These are phyloP conservation scores for Hirtodrosophila cameraria DNA, from an alignment of 2,888 invertebrate species.

Conservation along the genomic window DNA sequence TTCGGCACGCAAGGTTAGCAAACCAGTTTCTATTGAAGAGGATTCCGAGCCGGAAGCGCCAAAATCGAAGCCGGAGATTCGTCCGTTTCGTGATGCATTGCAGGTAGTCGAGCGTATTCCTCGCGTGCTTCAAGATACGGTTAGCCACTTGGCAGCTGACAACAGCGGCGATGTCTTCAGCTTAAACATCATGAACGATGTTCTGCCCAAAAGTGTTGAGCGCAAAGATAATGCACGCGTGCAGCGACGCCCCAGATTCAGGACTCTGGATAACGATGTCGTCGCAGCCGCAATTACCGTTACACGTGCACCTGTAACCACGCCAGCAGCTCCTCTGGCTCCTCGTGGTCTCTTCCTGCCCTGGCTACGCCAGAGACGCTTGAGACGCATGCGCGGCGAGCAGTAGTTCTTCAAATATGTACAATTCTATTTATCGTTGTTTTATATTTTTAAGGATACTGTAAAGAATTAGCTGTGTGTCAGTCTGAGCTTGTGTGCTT, in stretches of 20 bases:
- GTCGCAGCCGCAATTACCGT: conserved; percentile 5
- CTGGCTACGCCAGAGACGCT: conserved; percentile 62
- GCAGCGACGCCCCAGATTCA: conserved; percentile 22
- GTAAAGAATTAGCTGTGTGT: conserved; percentile 3
- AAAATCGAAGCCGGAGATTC: conserved; percentile 47
- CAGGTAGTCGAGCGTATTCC: conserved; percentile 69
- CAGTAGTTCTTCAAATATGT: background rate
- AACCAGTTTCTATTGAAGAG: conserved; percentile 27
- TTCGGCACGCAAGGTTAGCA: conserved; percentile 3
- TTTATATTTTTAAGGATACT: conserved; percentile 50
- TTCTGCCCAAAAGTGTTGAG: conserved; percentile 30
- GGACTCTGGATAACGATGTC: conserved; percentile 1
- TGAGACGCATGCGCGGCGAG: conserved; percentile 36
- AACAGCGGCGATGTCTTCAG: conserved; percentile 62
- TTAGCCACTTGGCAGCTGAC: conserved; percentile 59
- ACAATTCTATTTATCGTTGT: conserved; percentile 10
- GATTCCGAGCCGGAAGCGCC: conserved; percentile 2
- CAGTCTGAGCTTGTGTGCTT: background rate
- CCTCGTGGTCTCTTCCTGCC: conserved; percentile 49
- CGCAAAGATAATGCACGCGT: conserved; percentile 15
- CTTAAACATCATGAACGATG: conserved; percentile 65
- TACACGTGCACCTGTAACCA: conserved; percentile 34
- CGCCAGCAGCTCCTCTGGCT: conserved; percentile 17
- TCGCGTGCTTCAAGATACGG: conserved; percentile 66
- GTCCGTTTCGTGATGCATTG: conserved; percentile 62